Evolutionary conservation across 2,888 invertebrate species (phyloP), one percentile per base, ranked within the genome.

Genomic region (Scaptomyza tumidula): DNA sequence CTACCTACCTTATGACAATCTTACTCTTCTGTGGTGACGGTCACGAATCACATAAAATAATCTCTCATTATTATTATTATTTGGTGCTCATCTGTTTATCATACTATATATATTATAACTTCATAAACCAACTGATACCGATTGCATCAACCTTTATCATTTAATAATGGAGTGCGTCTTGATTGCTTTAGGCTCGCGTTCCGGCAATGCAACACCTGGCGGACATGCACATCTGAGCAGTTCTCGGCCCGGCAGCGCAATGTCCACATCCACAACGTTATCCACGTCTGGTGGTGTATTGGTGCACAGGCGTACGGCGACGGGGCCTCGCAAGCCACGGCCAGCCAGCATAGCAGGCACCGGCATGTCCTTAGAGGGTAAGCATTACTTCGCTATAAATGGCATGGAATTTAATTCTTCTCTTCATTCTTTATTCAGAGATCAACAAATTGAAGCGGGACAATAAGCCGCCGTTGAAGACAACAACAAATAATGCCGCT

Each of bases 321-420:
- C 90, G 89, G 93, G 93, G 81, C 93, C 94, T 67, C 94, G 95
- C 91, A 95, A 95, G 92, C 97, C 95, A 88, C 94, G 96, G 75
- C 96, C 97, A 81, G 95, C 95, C 88, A 96, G 96, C 93, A 96
- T 97, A 91, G 96, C 96, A 81, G 96, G 96, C 90, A 97, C 97
- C 60, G 97, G 96, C 77, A 95, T 97, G 89, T 95, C 96, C 70
- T 76, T 92, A 64, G 91, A 91, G 56, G 92, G 92, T 91, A 81
- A 68, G 73, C 14, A 3, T 7, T 6, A 7, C 6, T 37, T 29
- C 5, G 11, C 2, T 39, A 7, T 13, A 4, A 10, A 39, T 2
- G 14, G 5, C 39, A 29, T 9, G 1, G 0, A 52, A 37, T 2
- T 29, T 11, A 2, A 16, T 39, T 11, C 13, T 29, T 14, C 11